Evolutionary conservation across 2,888 invertebrate species (phyloP), one percentile per base, ranked within the genome.

Genomic region (Ophioninae sp.): DNA sequence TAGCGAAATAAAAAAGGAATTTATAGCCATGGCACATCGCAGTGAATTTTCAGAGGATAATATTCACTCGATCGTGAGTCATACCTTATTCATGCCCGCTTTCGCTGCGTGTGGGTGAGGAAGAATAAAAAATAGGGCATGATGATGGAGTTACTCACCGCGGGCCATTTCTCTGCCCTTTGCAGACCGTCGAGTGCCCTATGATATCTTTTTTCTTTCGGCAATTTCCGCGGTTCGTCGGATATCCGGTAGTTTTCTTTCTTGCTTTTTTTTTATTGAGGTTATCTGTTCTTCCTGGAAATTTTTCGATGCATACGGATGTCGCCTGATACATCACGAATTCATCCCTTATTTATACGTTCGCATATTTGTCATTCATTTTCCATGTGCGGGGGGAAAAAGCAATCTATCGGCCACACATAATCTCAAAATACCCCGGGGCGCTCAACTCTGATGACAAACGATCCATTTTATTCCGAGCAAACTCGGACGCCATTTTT

Each of bases 21-120:
- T 59, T 39, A 59, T 59, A 20, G 13, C 39, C 56, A 58, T 22
- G 71, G 17, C 20, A 58, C 37, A 30, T 9, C 30, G 37, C 10
- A 37, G 20, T 58, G 59, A 72, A 59, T 72, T 39, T 73, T 61
- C 6, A 20, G 2, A 22, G 44, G 17, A 37, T n/a, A 20, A 51
- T 13, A 64, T 64, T 20, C 64, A 37, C 63, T 64, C 63, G 39
- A 56, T 71, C 71, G 64, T 78, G 39, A 39, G 64, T 78, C 51
- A 78, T 77, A 17, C 23, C 59, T 61, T 69, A 69, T 78, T 71
- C 63, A 63, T 77, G 37, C 39, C 37, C 56, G 37, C 23, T 30
- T 69, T 22, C 22, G 13, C 23, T 39, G 20, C 39, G 51, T 44
- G n/a, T 39, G 17, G 23, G n/a, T 51, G 39, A 39, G 9, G 39